Evolutionary conservation across 2,113 vertebrate species (phyloP).

Genomic region (Lepus timidus): DNA sequence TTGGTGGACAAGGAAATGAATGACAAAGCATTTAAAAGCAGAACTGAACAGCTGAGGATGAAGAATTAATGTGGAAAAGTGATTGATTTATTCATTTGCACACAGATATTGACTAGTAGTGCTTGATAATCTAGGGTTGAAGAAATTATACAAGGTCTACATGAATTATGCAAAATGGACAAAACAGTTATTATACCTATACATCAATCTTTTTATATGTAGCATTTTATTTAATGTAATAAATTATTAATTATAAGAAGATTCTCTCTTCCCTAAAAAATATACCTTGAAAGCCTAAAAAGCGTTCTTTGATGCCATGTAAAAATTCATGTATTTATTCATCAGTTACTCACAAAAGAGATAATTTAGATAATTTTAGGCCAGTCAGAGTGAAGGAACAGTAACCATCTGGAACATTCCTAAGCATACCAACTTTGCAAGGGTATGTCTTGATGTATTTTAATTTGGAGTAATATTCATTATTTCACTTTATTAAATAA

Average conservation of each 20-base stretch:
- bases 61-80: constrained; percentile 7
- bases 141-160: background rate
- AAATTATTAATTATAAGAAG: background rate
- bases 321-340: background rate
- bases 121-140: background rate
- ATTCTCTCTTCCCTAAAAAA: background rate
- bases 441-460: background rate
- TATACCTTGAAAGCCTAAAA: background rate
- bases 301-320: background rate
- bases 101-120: background rate
- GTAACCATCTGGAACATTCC: background rate
- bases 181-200: background rate
- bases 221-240: background rate
- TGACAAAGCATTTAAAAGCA: background rate
- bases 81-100: background rate
- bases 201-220: background rate
- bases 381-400: background rate
- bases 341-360: background rate
- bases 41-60: background rate
- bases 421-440: background rate
- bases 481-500: constrained; percentile 29
- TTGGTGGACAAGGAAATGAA: background rate
- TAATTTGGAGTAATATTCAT: background rate
- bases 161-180: constrained; percentile 21
- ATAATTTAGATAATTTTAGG: background rate